Conservation (phyloP, 1,140 invertebrate species). For the Adelges cooleyi region DNA sequence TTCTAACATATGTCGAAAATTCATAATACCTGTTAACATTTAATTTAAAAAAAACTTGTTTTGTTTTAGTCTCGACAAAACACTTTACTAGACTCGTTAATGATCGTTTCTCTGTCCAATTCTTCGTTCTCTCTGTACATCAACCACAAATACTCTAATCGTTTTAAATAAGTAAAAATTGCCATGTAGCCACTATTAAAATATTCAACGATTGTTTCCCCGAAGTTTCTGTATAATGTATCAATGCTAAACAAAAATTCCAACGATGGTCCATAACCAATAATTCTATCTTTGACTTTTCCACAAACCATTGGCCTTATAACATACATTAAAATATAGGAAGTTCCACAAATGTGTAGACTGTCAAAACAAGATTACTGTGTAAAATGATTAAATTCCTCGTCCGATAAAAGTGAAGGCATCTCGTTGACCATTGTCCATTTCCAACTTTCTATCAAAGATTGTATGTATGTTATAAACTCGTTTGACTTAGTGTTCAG, state of each 20-base stretch:
- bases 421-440: background rate
- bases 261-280: background rate
- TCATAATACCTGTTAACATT: background rate
- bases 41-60: background rate
- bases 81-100: background rate
- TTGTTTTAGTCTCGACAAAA: too few relatives aligned
- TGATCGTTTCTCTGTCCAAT: background rate
- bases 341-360: too few relatives aligned
- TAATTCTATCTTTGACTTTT: background rate
- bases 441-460: constrained; percentile 12
- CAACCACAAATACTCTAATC: background rate
- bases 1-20: background rate
- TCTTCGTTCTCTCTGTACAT: constrained; percentile 6
- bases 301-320: background rate
- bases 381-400: background rate
- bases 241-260: constrained; percentile 1
- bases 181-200: background rate
- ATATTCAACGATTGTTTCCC: background rate
- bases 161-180: background rate
- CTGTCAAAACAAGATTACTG: background rate
- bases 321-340: too few relatives aligned
- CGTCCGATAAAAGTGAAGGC: background rate
- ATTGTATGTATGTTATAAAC: background rate
- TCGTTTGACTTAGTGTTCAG: background rate
- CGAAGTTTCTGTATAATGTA: background rate